A percentile compares a stretch with the other conserved stretches of the same genome.
Evolutionary conservation across 1,140 invertebrate genomes (phyloP).

Genomic region (Panonychus citri): DNA sequence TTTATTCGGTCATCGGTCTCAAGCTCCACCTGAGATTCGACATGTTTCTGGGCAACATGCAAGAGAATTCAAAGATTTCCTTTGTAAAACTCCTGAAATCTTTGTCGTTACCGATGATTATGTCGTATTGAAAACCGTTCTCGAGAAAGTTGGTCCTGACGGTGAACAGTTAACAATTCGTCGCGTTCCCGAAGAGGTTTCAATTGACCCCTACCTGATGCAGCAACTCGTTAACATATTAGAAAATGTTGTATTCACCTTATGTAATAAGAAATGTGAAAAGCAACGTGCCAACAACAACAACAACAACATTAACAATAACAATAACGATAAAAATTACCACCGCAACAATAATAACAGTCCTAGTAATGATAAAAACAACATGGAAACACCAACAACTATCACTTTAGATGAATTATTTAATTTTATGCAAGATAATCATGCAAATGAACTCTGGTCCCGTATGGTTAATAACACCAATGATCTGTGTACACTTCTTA

Average conservation of each 20-base stretch:
- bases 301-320: not conserved
- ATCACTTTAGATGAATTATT: constrained; percentile 61
- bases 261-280: not conserved
- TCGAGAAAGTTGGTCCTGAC: constrained; percentile 46
- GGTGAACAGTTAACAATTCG: constrained; percentile 11
- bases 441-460: constrained; percentile 45
- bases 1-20: constrained; percentile 52
- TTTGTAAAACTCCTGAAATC: constrained; percentile 54
- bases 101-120: constrained; percentile 70
- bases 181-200: constrained; percentile 16
- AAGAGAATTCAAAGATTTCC: constrained; percentile 76
- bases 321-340: not conserved
- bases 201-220: constrained; percentile 17
- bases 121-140: constrained; percentile 33
- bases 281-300: not conserved
- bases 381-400: not conserved
- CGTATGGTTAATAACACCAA: constrained; percentile 60
- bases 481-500: constrained; percentile 61
- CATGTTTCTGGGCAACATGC: constrained; percentile 81
- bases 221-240: constrained; percentile 12
- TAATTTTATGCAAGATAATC: constrained; percentile 45
- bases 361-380: no score
- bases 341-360: constrained; percentile 27
- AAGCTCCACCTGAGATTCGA: constrained; percentile 73
- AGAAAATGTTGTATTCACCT: not conserved